Conservation (phyloP, 1,140 invertebrate species). For the Leptopilina boulardi region DNA sequence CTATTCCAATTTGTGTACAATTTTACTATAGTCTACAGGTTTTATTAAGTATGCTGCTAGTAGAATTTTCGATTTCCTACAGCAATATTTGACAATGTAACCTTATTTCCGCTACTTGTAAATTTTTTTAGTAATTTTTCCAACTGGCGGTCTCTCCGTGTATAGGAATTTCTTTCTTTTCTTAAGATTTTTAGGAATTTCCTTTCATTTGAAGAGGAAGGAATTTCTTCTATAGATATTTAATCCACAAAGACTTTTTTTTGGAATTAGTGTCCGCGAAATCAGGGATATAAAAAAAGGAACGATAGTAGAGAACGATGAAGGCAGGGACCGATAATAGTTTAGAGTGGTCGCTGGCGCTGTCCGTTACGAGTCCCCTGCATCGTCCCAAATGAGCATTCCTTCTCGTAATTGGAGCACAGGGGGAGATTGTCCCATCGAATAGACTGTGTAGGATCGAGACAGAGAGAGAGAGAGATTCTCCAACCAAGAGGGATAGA, state of each 20-base stretch:
- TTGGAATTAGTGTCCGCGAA: conserved; percentile 32
- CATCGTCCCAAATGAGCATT: conserved; percentile 63
- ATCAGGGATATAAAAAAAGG: background rate
- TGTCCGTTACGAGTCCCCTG: conserved; percentile 60
- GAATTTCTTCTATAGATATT: background rate
- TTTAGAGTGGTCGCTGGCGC: conserved; percentile 62
- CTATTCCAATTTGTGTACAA: too few relatives aligned
- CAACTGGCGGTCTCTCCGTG: too few relatives aligned
- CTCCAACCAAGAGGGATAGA: conserved; percentile 38
- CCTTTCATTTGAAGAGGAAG: background rate
- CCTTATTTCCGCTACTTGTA: too few relatives aligned
- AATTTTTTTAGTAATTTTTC: too few relatives aligned
- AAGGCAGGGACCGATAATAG: conserved; percentile 58
- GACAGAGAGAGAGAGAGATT: background rate
- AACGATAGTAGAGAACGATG: conserved; percentile 16
- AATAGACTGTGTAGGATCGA: conserved; percentile 38
- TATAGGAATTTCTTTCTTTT: background rate
- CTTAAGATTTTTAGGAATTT: too few relatives aligned
- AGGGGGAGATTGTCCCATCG: conserved; percentile 51
- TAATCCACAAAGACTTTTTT: conserved; percentile 22
- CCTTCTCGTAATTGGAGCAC: conserved; percentile 64
- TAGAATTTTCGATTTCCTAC: too few relatives aligned
- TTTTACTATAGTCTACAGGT: too few relatives aligned
- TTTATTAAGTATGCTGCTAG: too few relatives aligned
- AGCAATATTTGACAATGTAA: too few relatives aligned